Conservation (phyloP, 2,113 vertebrate species). For the Verasper variegatus region DNA sequence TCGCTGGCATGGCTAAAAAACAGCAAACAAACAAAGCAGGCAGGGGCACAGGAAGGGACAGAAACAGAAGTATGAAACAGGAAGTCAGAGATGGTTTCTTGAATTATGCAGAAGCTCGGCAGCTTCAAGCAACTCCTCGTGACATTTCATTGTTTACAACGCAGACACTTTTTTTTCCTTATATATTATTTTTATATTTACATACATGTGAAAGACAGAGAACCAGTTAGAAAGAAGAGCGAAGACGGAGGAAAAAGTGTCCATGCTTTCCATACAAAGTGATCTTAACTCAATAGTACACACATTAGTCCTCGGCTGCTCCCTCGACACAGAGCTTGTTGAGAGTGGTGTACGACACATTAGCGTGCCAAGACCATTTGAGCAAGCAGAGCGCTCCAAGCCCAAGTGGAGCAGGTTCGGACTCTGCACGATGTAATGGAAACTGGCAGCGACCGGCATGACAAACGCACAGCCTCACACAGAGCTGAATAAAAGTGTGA, state of each 20-base stretch:
- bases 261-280: constrained; percentile 3
- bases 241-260: too few species aligned
- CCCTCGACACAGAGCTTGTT: constrained; percentile 39
- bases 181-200: too few species aligned
- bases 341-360: constrained; percentile 54
- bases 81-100: constrained; percentile 1
- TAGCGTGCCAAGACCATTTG: constrained; percentile 57
- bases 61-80: background rate
- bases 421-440: constrained; percentile 66
- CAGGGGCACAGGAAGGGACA: background rate
- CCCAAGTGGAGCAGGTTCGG: constrained; percentile 46
- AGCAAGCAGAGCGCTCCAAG: constrained; percentile 46
- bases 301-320: constrained; percentile 26
- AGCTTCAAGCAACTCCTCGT: background rate
- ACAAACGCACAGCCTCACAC: constrained; percentile 56
- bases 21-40: background rate
- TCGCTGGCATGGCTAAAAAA: background rate
- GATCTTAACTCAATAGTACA: constrained; percentile 44
- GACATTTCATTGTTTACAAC: background rate
- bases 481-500: constrained; percentile 48
- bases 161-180: too few species aligned
- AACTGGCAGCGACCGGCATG: constrained; percentile 62
- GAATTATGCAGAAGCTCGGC: background rate
- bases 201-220: background rate
- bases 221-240: background rate